These are phyloP conservation scores for Scaptomyza montana DNA, from an alignment of 1,140 invertebrate species.

Conservation along the genomic window DNA sequence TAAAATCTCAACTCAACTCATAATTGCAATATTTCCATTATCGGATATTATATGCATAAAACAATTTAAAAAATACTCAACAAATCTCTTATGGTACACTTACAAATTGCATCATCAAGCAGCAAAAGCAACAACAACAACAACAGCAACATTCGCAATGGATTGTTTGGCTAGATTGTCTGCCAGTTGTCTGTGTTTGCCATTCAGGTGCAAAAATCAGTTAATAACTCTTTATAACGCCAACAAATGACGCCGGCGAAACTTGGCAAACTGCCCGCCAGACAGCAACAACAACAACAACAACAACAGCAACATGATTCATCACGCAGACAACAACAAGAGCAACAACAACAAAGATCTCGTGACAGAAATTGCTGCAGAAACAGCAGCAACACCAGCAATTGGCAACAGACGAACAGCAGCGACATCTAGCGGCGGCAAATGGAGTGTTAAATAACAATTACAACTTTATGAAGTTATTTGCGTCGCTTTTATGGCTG, in stretches of 20 bases:
- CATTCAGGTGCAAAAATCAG: constrained; percentile 66
- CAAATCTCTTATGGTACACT: not conserved
- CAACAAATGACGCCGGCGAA: constrained; percentile 50
- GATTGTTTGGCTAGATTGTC: constrained; percentile 39
- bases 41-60: not conserved
- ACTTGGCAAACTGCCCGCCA: constrained; percentile 35
- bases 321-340: constrained; percentile 21
- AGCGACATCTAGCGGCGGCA: constrained; percentile 69
- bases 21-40: not conserved
- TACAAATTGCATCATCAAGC: constrained; percentile 3
- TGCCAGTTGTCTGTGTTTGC: constrained; percentile 60
- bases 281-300: constrained; percentile 4
- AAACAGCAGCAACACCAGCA: constrained; percentile 12
- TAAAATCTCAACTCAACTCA: too few relatives aligned
- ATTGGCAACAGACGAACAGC: constrained; percentile 24
- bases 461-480: constrained; percentile 70
- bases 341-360: constrained; percentile 40
- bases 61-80: not conserved
- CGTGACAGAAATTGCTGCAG: constrained; percentile 63
- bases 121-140: constrained; percentile 8
- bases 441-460: constrained; percentile 73
- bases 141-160: constrained; percentile 21
- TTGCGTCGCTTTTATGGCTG: constrained; percentile 44
- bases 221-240: constrained; percentile 73
- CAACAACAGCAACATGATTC: constrained; percentile 17